A percentile compares a stretch with the other conserved stretches of the same genome.
phyloP scores from a whole-genome alignment of 2,113 vertebrate genomes.

The Toxotes jaculatrix region DNA sequence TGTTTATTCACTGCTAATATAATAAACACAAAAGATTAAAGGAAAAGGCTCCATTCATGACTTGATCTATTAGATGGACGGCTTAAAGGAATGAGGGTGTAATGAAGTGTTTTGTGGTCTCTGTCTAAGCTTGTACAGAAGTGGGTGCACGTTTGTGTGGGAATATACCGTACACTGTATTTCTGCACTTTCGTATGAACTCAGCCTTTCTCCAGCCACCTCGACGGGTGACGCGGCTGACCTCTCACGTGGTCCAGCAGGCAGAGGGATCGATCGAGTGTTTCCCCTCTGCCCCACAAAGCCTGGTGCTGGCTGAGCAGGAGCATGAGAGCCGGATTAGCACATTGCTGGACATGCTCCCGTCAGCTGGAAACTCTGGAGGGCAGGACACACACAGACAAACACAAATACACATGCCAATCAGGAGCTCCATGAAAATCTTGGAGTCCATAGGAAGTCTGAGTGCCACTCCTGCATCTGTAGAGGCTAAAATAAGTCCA shows the following conservation, averaged over 20 bases:
- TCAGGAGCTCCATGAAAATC: not conserved
- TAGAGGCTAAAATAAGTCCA: no score
- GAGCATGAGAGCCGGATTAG: slow-evolving; percentile 58
- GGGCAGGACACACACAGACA: slow-evolving; percentile 6
- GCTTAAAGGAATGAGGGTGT: not conserved
- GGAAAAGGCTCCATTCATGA: not conserved
- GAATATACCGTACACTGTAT: not conserved
- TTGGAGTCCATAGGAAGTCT: not conserved
- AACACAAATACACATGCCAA: slow-evolving; percentile 21
- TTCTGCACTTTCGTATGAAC: not conserved
- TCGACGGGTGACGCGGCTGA: slow-evolving; percentile 42
- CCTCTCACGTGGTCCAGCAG: slow-evolving; percentile 36
- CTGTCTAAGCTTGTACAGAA: not conserved
- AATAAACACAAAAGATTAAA: slow-evolving; percentile 46
- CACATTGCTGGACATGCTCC: slow-evolving; percentile 13
- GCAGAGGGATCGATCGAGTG: slow-evolving; percentile 39
- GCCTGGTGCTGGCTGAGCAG: not conserved
- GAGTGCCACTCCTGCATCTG: not conserved
- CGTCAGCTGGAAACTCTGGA: slow-evolving; percentile 38
- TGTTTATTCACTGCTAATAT: slow-evolving; percentile 5
- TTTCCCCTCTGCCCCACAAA: slow-evolving; percentile 35
- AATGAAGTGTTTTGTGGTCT: not conserved
- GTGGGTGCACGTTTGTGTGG: not conserved
- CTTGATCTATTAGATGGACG: slow-evolving; percentile 19
- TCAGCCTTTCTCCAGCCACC: slow-evolving; percentile 23